Conservation (phyloP, 2,888 invertebrate genomes). For the Chrysotoxum bicinctum region DNA sequence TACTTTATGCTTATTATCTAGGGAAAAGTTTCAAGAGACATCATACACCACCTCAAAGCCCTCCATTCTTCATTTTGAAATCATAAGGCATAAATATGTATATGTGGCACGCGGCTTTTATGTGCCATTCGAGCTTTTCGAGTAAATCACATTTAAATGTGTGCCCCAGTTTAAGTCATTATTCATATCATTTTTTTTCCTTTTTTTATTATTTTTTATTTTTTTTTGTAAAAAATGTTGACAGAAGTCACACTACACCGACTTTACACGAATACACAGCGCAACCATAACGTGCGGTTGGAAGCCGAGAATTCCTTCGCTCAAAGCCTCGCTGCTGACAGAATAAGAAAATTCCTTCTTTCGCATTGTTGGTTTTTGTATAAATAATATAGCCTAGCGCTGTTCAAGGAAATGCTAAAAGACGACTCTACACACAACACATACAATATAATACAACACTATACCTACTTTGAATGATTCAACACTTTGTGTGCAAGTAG, state of each 20-base stretch:
- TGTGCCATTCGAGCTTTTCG: constrained; percentile 63
- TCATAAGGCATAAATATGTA: constrained; percentile 72
- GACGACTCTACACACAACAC: not conserved
- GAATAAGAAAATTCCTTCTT: constrained; percentile 26
- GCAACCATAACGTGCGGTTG: not conserved
- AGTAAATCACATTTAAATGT: constrained; percentile 71
- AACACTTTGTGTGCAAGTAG: constrained; percentile 21
- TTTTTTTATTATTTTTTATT: not conserved
- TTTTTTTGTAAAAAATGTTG: constrained; percentile 29
- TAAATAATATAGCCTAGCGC: constrained; percentile 35
- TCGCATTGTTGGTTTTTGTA: constrained; percentile 29
- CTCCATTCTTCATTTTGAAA: constrained; percentile 62
- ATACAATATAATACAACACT: not conserved
- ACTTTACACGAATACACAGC: no score
- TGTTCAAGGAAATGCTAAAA: constrained; percentile 36
- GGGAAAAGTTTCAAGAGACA: constrained; percentile 6
- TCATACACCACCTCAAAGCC: constrained; percentile 1
- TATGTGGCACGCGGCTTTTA: constrained; percentile 63
- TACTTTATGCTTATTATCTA: constrained; percentile 30
- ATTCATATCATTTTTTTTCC: constrained; percentile 63
- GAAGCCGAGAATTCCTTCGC: constrained; percentile 26
- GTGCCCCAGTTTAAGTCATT: constrained; percentile 66
- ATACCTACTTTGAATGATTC: constrained; percentile 15
- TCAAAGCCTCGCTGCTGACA: constrained; percentile 56
- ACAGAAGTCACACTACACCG: constrained; percentile 27